Evolutionary conservation across 35 echinoderm and acorn worm species (phyloP), one percentile per base, ranked within the genome.

Genomic region (Hemicentrotus pulcherrimus): DNA sequence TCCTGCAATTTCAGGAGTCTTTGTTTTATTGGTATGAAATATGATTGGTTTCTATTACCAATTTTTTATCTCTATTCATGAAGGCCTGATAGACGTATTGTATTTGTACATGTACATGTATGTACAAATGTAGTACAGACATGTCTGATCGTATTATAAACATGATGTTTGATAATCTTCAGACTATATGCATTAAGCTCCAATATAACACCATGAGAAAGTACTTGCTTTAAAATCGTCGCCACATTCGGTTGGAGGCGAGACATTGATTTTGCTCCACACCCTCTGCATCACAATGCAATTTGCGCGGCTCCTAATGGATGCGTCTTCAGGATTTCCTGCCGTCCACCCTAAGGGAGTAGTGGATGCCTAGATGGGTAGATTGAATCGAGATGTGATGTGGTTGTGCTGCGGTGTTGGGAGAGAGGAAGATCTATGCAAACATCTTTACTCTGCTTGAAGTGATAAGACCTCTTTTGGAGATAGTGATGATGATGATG

Each of bases 231-330:
- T 70, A 70, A 65, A 78, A 78, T 59, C 35, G 22, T 28, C 65
- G 65, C 28, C 19, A 22, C 22, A 28, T 78, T 78, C 24, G 28
- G 65, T n/a, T n/a, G 19, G 65, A 94, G 15, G 46, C 65, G 31
- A 78, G 65, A 78, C 28, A 78, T 78, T 78, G 65, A 78, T 78
- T 78, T 94, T 94, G 19, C 61, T 46, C 78, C 11, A 31, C 78
- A 50, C 94, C 94, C 32, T 33, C 46, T 85, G 85, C 32, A 71
- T 94, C 19, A 22, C 59, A 85, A 71, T 22, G n/a, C 41, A 86
- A 78, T 85, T 85, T 85, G 32, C 85, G 19, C n/a, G 61, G 91
- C 45, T 46, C 45, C 45, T 78, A 92, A 47, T 92, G 45, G 45
- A 92, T 52, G 28, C 48, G 32, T 47, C 33, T 52, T 31, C 19